These are phyloP conservation scores for Macrotis lagotis DNA, from an alignment of 2,113 vertebrate species.

Conservation along the genomic window DNA sequence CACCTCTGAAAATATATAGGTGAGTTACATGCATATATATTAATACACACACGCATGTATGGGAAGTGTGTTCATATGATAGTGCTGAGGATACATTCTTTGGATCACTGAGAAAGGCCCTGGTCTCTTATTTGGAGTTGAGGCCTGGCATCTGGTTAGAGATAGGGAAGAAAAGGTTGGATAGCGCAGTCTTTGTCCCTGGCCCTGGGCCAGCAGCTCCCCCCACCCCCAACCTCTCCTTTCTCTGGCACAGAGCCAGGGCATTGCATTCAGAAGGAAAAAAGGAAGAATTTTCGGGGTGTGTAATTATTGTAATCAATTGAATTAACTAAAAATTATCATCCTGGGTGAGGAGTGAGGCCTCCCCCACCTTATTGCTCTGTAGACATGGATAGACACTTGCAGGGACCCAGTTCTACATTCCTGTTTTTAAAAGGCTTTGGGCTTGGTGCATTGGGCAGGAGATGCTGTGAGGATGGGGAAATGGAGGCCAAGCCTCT, in stretches of 20 bases:
- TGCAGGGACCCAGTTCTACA: not conserved
- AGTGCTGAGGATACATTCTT: not conserved
- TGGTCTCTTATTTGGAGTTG: not conserved
- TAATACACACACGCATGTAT: not conserved
- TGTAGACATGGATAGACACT: accelerated
- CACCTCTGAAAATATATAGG: not conserved
- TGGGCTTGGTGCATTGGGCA: not conserved
- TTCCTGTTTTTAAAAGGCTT: not conserved
- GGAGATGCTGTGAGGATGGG: not conserved
- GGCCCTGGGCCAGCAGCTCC: not conserved
- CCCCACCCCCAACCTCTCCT: no score
- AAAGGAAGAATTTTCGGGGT: not conserved
- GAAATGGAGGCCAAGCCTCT: not conserved
- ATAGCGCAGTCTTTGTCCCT: not conserved
- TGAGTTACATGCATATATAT: accelerated
- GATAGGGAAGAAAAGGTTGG: not conserved
- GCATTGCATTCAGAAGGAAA: constrained; percentile 27
- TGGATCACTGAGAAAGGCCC: not conserved
- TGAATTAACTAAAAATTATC: constrained; percentile 29
- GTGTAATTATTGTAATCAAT: not conserved
- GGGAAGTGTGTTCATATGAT: not conserved
- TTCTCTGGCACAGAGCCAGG: not conserved
- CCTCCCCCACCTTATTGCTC: not conserved
- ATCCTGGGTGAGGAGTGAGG: constrained; percentile 35
- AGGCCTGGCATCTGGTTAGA: not conserved